Percentiles rank a stretch among this genome's conserved stretches.
Evolutionary conservation across 2,888 invertebrate genomes (phyloP).

Genomic region (Coremacera marginata): DNA sequence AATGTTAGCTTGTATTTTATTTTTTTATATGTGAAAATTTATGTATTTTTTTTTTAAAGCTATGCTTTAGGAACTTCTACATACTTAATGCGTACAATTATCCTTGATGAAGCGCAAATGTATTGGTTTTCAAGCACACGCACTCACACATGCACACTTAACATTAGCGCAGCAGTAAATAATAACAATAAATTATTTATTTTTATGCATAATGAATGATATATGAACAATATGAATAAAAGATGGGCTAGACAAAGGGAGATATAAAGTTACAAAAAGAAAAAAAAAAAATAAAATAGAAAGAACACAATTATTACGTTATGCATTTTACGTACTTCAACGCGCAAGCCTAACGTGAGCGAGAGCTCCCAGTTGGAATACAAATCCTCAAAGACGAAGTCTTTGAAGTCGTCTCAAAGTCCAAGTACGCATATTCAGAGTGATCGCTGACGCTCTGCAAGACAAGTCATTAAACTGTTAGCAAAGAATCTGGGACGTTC

Average conservation of each 20-base stretch:
- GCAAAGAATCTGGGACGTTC: too few relatives aligned
- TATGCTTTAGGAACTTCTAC: background rate
- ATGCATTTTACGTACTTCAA: background rate
- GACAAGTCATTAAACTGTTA: too few relatives aligned
- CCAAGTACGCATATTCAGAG: too few relatives aligned
- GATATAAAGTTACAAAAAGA: background rate
- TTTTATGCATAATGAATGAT: conserved; percentile 1
- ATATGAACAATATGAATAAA: background rate
- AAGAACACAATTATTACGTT: background rate
- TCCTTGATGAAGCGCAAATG: conserved; percentile 51
- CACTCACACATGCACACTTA: conserved; percentile 22
- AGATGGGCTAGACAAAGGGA: background rate
- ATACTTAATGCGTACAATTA: conserved; percentile 47
- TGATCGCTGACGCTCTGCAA: too few relatives aligned
- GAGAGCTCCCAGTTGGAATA: too few relatives aligned
- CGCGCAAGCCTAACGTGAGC: background rate
- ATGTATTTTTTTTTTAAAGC: background rate
- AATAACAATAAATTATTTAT: background rate
- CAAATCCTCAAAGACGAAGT: too few relatives aligned
- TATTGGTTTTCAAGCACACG: conserved; percentile 37
- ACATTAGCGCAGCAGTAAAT: background rate
- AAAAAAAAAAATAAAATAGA: background rate
- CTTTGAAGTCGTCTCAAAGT: too few relatives aligned
- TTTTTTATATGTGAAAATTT: background rate
- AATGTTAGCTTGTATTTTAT: background rate